Percentiles rank a stretch among this genome's conserved stretches.
phyloP scores from a whole-genome alignment of 92 coral and sea anemone genomes.

The Umimayanthus kanabou region DNA sequence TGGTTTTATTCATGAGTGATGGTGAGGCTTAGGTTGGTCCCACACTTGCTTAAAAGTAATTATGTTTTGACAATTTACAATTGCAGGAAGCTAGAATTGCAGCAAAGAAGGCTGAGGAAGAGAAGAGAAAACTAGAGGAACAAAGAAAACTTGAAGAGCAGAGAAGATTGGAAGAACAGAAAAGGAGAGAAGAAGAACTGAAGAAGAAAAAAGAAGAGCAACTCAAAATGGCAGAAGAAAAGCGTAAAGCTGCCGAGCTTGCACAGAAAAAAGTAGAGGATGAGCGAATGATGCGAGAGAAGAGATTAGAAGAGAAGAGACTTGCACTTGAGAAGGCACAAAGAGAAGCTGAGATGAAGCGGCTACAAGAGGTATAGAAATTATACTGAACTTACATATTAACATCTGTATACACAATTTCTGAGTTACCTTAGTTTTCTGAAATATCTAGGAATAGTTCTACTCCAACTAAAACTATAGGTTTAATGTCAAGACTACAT shows the following conservation, averaged over 20 bases:
- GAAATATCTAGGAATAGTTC: no score
- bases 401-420: no score
- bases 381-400: background rate
- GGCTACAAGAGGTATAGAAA: conserved; percentile 68
- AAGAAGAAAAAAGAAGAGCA: conserved; percentile 53
- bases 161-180: conserved; percentile 53
- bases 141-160: conserved; percentile 61
- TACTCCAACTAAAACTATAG: no score
- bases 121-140: conserved; percentile 66
- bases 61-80: background rate
- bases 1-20: background rate
- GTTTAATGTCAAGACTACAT: no score
- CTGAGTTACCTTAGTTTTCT: no score
- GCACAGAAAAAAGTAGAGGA: conserved; percentile 60
- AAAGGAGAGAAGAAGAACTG: conserved; percentile 55
- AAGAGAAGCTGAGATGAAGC: conserved; percentile 62
- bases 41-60: background rate
- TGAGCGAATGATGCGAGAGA: conserved; percentile 47
- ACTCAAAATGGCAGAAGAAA: conserved; percentile 52
- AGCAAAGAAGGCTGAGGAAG: conserved; percentile 80
- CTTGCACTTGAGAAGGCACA: conserved; percentile 49
- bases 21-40: background rate
- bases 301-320: conserved; percentile 56
- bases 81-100: conserved; percentile 80
- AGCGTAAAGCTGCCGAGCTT: conserved; percentile 69